These are phyloP conservation scores for Trypoxylon attenuatum DNA, from an alignment of 2,888 invertebrate species.

Conservation along the genomic window DNA sequence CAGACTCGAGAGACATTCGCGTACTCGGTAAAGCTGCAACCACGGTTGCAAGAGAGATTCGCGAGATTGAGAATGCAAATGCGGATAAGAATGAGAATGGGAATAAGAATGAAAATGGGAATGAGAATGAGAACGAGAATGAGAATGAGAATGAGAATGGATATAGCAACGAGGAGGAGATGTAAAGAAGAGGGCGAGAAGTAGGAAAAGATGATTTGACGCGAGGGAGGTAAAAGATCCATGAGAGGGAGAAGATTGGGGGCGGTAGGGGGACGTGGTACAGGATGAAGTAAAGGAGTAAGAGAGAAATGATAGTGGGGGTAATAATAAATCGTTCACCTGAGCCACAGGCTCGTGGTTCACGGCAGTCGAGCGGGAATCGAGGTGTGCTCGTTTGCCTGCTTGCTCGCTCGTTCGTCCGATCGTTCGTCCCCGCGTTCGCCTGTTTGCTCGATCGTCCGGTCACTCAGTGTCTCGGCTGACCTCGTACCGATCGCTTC, in stretches of 20 bases:
- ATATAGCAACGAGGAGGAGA: not conserved
- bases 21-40: too few species aligned
- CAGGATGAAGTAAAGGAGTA: constrained; percentile 3
- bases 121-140: too few species aligned
- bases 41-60: too few species aligned
- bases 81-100: not conserved
- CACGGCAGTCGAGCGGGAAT: constrained; percentile 38
- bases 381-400: constrained; percentile 37
- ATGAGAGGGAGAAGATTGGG: constrained; percentile 27
- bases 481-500: constrained; percentile 64
- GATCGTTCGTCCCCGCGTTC: constrained; percentile 32
- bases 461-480: constrained; percentile 63
- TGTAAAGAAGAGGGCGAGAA: not conserved
- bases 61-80: not conserved
- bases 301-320: constrained; percentile 50
- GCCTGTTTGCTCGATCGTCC: constrained; percentile 35
- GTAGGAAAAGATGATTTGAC: not conserved
- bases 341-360: constrained; percentile 53
- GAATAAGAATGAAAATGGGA: not conserved
- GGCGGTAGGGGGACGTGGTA: constrained; percentile 12
- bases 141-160: not conserved
- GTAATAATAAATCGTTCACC: constrained; percentile 72
- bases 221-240: constrained; percentile 12
- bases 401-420: constrained; percentile 33
- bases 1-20: too few species aligned